Evolutionary conservation across 92 coral and sea anemone species (phyloP).

Genomic region (Chrysogorgia sp.): DNA sequence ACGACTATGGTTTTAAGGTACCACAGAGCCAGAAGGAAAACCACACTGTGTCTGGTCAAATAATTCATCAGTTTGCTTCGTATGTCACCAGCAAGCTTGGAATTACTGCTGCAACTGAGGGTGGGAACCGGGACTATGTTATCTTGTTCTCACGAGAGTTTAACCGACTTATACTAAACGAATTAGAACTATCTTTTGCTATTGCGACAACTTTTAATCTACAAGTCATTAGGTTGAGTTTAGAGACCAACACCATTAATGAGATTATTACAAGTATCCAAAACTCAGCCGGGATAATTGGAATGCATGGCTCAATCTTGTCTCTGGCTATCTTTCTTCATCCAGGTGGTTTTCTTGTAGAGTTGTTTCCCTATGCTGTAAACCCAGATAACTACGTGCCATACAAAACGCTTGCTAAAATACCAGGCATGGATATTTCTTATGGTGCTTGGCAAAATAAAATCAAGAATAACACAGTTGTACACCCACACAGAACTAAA

Average conservation of each 20-base stretch:
- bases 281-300: conserved; percentile 78
- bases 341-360: conserved; percentile 70
- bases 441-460: conserved; percentile 84
- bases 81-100: conserved; percentile 68
- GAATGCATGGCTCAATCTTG: conserved; percentile 94
- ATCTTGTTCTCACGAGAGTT: conserved; percentile 74
- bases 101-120: conserved; percentile 9
- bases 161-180: conserved; percentile 83
- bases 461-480: conserved; percentile 75
- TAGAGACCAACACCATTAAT: conserved; percentile 76
- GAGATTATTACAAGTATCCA: conserved; percentile 70
- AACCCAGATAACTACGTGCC: conserved; percentile 78
- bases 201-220: conserved; percentile 73
- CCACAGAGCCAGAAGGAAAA: conserved; percentile 80
- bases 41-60: conserved; percentile 57
- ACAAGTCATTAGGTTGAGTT: conserved; percentile 74
- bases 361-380: conserved; percentile 89
- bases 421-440: conserved; percentile 70
- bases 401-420: conserved; percentile 76
- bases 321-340: conserved; percentile 83
- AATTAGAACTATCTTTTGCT: conserved; percentile 70
- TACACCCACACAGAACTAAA: conserved; percentile 78
- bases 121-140: conserved; percentile 42
- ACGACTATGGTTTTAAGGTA: conserved; percentile 85
- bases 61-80: conserved; percentile 68